These are phyloP conservation scores for Heliconius congener DNA, from an alignment of 1,140 invertebrate species.

Conservation along the genomic window DNA sequence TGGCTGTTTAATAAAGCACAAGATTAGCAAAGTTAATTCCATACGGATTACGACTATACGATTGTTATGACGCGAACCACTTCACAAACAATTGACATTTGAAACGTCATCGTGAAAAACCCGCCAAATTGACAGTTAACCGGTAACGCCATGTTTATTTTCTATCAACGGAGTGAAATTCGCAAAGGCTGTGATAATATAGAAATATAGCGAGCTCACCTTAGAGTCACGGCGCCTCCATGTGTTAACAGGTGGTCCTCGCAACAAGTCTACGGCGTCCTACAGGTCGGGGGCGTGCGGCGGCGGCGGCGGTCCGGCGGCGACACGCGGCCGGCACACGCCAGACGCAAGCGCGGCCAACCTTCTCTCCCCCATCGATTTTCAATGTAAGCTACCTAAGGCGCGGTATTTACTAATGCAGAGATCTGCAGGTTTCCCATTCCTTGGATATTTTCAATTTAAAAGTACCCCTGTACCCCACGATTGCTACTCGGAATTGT, in stretches of 20 bases:
- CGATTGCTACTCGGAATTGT: background rate
- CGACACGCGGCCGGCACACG: constrained; percentile 57
- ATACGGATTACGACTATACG: constrained; percentile 10
- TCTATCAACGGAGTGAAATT: constrained; percentile 17
- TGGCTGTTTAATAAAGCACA: too few species aligned
- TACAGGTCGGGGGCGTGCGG: constrained; percentile 68
- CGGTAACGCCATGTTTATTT: background rate
- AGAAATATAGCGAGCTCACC: constrained; percentile 54
- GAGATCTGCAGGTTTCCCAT: constrained; percentile 61
- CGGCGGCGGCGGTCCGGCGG: constrained; percentile 55
- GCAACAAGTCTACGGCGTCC: constrained; percentile 70
- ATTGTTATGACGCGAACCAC: constrained; percentile 16
- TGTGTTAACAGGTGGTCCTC: constrained; percentile 76
- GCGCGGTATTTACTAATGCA: constrained; percentile 76
- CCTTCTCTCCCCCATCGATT: constrained; percentile 68
- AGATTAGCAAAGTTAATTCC: background rate
- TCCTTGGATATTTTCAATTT: constrained; percentile 59
- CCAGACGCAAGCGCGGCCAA: constrained; percentile 64
- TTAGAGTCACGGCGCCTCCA: constrained; percentile 69
- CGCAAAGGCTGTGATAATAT: constrained; percentile 26
- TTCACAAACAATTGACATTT: constrained; percentile 8
- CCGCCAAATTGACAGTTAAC: constrained; percentile 29
- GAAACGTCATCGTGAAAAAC: background rate
- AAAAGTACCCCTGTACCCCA: background rate
- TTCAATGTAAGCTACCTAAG: constrained; percentile 63